Evolutionary conservation across 2,113 vertebrate genomes (phyloP).

Genomic region (Ardeotis arabs): DNA sequence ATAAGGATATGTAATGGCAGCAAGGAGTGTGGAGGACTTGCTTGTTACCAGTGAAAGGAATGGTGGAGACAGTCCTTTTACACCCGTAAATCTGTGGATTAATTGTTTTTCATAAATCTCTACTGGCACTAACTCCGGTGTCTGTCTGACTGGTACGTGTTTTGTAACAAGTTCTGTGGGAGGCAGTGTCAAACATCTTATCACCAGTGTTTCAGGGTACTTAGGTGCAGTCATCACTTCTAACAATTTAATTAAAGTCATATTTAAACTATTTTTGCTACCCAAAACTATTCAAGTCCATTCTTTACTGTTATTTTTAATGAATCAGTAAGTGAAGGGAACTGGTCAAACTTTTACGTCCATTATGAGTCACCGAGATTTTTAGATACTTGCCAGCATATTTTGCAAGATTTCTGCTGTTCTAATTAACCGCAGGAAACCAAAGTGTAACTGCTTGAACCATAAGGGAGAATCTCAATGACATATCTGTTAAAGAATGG

Average conservation of each 20-base stretch:
- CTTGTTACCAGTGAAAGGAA: neutral
- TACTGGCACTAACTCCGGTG: neutral
- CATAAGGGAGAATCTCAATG: neutral
- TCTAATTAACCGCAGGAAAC: conserved; percentile 41
- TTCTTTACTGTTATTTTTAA: neutral
- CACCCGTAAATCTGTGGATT: neutral
- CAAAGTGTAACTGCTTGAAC: conserved; percentile 7
- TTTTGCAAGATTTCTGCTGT: conserved; percentile 62
- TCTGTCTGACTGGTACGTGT: neutral
- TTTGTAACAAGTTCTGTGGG: neutral
- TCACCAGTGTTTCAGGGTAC: neutral
- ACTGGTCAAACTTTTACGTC: conserved; percentile 14
- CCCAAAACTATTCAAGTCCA: neutral
- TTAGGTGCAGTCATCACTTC: neutral
- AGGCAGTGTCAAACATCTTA: neutral
- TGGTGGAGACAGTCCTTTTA: neutral
- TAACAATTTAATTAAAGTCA: conserved; percentile 19
- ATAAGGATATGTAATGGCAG: fast-evolving
- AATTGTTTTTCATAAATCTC: neutral
- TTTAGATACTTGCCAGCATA: neutral
- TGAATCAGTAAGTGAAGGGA: conserved; percentile 39
- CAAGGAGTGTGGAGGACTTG: neutral
- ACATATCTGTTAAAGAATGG: conserved; percentile 36
- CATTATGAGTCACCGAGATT: conserved; percentile 26
- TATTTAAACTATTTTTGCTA: conserved; percentile 5